Percentiles rank a stretch among this genome's conserved stretches.
phyloP scores from a whole-genome alignment of 1,140 invertebrate species.

The Philotrypesis tridentata region DNA sequence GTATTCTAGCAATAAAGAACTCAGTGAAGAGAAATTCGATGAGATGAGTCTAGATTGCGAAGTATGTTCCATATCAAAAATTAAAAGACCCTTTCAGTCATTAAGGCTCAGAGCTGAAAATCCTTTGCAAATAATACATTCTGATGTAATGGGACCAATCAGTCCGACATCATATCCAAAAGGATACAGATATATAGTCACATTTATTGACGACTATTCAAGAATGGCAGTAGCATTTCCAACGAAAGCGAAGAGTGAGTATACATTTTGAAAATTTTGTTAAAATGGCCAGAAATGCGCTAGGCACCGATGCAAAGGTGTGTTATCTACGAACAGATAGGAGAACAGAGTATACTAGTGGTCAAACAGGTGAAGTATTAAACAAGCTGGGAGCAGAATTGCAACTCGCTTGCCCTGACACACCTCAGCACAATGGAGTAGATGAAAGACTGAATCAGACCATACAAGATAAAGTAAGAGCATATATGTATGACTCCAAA shows the following conservation, averaged over 20 bases:
- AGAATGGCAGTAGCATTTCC: background rate
- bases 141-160: conserved; percentile 18
- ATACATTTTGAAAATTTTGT: no score
- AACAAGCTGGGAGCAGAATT: no score
- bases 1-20: background rate
- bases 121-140: conserved; percentile 25
- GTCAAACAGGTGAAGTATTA: no score
- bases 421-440: no score
- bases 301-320: conserved; percentile 5
- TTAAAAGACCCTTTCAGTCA: conserved; percentile 12
- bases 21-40: background rate
- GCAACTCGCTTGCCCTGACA: no score
- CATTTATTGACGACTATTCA: conserved; percentile 1
- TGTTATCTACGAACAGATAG: conserved; percentile 27
- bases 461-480: conserved; percentile 55
- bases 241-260: background rate
- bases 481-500: conserved; percentile 58
- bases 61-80: conserved; percentile 4
- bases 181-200: background rate
- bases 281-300: no score
- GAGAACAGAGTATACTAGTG: conserved; percentile 24
- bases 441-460: conserved; percentile 53
- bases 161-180: background rate
- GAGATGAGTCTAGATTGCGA: background rate
- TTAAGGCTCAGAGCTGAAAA: background rate